These are phyloP conservation scores for Rostratula benghalensis DNA, from an alignment of 2,113 vertebrate genomes.

Conservation along the genomic window DNA sequence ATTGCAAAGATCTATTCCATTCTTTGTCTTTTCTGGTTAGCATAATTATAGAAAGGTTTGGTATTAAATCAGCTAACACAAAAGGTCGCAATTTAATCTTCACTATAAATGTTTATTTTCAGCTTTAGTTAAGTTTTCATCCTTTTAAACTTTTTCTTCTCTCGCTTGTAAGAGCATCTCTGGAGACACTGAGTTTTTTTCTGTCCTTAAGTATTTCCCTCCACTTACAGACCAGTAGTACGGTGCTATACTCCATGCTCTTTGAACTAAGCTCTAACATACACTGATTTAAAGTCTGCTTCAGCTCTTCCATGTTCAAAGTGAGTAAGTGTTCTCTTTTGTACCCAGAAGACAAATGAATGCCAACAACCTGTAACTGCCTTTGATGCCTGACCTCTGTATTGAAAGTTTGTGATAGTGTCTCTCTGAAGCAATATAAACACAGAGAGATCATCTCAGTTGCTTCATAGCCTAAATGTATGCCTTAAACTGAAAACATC, in stretches of 20 bases:
- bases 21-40: background rate
- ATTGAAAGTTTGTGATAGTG: slow-evolving; percentile 28
- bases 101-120: background rate
- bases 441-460: background rate
- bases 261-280: slow-evolving; percentile 14
- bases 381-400: slow-evolving; percentile 49
- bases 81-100: background rate
- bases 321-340: slow-evolving; percentile 42
- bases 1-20: background rate
- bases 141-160: background rate
- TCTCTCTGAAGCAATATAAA: slow-evolving; percentile 32
- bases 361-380: slow-evolving; percentile 33
- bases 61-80: background rate
- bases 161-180: background rate
- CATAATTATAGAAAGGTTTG: background rate
- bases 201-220: background rate
- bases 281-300: slow-evolving; percentile 24
- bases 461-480: slow-evolving; percentile 25
- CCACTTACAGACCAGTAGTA: background rate
- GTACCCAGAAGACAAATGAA: slow-evolving; percentile 44
- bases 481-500: slow-evolving; percentile 39
- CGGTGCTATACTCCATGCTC: background rate
- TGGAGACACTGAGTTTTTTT: background rate
- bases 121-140: background rate
- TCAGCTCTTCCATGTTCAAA: slow-evolving; percentile 25